Conservation (phyloP, 1,140 invertebrate species). For the Acromyrmex echinatior region DNA sequence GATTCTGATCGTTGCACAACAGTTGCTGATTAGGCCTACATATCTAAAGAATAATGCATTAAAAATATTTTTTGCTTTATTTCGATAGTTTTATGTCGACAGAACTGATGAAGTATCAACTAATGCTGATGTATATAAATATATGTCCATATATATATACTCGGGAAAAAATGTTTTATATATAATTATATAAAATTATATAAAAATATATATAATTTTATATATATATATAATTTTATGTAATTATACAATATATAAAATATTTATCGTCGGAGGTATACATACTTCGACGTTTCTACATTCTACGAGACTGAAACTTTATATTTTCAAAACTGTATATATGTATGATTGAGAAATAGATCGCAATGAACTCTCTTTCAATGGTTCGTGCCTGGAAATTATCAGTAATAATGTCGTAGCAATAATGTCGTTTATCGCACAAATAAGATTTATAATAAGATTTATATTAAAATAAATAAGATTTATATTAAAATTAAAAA, state of each 20-base stretch:
- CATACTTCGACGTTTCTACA: not conserved
- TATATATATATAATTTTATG: no score
- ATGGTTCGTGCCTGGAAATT: not conserved
- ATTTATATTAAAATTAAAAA: not conserved
- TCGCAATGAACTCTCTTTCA: not conserved
- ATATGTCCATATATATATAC: not conserved
- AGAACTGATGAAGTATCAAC: not conserved
- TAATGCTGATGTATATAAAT: not conserved
- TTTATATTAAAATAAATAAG: not conserved
- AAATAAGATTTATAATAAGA: not conserved
- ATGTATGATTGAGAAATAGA: not conserved
- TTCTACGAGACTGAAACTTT: not conserved
- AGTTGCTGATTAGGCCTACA: not conserved
- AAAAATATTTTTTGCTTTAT: not conserved
- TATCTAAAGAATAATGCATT: not conserved
- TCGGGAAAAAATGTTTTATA: no score
- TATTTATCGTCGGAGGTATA: not conserved
- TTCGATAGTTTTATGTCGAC: not conserved
- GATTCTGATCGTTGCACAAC: not conserved
- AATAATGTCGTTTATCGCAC: not conserved
- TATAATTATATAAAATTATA: no score
- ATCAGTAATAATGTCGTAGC: not conserved
- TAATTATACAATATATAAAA: no score
- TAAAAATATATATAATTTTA: no score
- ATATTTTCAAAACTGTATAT: conserved; percentile 1